A percentile compares a stretch with the other conserved stretches of the same genome.
Evolutionary conservation across 92 coral and sea anemone genomes (phyloP).

Genomic region (Micromussa lordhowensis): DNA sequence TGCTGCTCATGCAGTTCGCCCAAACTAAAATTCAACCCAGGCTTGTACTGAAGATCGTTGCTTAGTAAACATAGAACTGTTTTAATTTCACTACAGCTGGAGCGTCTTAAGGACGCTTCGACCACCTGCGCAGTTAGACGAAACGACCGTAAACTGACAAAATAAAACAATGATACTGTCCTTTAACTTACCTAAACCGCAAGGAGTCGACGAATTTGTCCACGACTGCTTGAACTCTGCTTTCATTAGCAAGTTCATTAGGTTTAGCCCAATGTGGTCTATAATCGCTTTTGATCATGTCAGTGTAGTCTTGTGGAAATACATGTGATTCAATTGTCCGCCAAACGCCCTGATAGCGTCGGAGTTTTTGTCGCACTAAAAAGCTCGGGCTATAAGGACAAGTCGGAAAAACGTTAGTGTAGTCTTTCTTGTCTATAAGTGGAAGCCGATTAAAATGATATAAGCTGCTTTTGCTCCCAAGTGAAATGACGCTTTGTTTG

Average conservation of each 20-base stretch:
- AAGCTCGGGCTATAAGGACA: conserved; percentile 29
- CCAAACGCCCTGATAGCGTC: neutral
- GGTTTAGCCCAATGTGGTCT: neutral
- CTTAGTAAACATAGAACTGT: too few relatives aligned
- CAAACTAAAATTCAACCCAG: too few relatives aligned
- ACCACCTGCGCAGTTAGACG: too few relatives aligned
- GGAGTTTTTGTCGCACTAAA: neutral
- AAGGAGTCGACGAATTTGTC: neutral
- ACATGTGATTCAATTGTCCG: neutral
- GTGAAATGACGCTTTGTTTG: neutral
- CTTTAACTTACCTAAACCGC: neutral
- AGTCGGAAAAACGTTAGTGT: neutral
- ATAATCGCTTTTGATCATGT: neutral
- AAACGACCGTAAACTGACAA: too few relatives aligned
- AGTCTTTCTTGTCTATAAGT: neutral
- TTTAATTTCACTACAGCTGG: too few relatives aligned
- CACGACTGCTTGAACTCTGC: neutral
- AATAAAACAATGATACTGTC: too few relatives aligned
- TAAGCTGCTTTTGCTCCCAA: neutral
- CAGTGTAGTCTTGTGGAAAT: conserved; percentile 25
- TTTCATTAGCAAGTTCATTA: neutral
- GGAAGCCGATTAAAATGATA: neutral
- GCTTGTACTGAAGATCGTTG: too few relatives aligned
- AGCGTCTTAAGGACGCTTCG: too few relatives aligned
- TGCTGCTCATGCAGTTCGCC: too few relatives aligned